Percentiles rank a stretch among this genome's conserved stretches.
Conservation (phyloP, 1,140 invertebrate species). For the Drosophila miranda region DNA sequence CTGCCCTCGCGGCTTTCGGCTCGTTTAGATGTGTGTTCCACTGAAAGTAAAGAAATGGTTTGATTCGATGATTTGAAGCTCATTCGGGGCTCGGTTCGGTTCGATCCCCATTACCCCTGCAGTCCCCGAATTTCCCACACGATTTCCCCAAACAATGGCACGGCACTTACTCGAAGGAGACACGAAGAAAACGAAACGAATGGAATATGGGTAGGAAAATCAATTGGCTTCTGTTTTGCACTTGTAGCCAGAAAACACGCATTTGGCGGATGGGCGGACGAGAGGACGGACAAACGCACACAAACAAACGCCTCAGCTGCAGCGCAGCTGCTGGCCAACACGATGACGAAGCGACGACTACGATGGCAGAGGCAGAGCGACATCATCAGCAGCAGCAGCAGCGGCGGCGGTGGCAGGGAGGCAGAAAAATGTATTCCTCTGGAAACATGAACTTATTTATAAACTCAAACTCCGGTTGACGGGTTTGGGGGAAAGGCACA, state of each 20-base stretch:
- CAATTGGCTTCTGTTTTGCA: conserved; percentile 70
- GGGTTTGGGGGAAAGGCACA: conserved; percentile 49
- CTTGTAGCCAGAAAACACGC: conserved; percentile 62
- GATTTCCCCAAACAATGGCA: conserved; percentile 13
- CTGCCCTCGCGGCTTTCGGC: conserved; percentile 79
- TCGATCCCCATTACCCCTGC: background rate
- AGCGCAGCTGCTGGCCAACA: conserved; percentile 56
- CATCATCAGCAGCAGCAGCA: conserved; percentile 7
- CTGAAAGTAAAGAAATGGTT: conserved; percentile 63
- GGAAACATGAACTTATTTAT: conserved; percentile 75
- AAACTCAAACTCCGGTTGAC: conserved; percentile 75
- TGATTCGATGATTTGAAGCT: conserved; percentile 4
- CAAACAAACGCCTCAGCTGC: conserved; percentile 57
- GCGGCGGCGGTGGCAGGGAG: too few species aligned
- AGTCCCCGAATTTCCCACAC: conserved; percentile 6
- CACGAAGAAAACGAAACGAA: conserved; percentile 11
- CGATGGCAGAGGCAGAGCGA: conserved; percentile 9
- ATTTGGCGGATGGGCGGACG: conserved; percentile 37
- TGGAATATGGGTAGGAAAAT: conserved; percentile 63
- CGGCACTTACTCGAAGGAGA: conserved; percentile 29
- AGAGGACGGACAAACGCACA: conserved; percentile 36
- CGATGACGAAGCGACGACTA: conserved; percentile 65
- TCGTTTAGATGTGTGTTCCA: conserved; percentile 80
- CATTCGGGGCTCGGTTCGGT: conserved; percentile 9
- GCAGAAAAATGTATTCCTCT: conserved; percentile 67